Evolutionary conservation across 2,113 vertebrate species (phyloP).

Genomic region (Gavia stellata): DNA sequence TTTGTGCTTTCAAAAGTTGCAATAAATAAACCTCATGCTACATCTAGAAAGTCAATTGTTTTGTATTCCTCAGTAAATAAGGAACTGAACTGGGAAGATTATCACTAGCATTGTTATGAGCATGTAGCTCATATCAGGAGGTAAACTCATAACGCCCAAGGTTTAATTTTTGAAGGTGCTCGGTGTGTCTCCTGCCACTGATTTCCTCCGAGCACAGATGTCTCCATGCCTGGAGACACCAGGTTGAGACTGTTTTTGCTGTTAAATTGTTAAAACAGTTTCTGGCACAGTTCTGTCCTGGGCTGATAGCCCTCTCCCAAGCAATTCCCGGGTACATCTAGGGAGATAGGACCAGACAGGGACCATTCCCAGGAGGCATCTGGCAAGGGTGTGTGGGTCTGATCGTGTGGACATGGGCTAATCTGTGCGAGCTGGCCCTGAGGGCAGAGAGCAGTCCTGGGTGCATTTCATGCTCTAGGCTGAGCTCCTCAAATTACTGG

Average conservation of each 20-base stretch:
- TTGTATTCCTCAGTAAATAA: conserved; percentile 46
- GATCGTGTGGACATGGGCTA: not conserved
- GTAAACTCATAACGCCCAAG: not conserved
- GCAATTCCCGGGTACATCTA: not conserved
- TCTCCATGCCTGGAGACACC: not conserved
- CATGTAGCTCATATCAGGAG: not conserved
- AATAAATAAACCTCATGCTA: conserved; percentile 52
- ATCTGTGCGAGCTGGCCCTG: not conserved
- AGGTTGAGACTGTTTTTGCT: not conserved
- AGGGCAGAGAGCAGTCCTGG: not conserved
- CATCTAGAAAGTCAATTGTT: conserved; percentile 53
- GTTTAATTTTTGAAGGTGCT: not conserved
- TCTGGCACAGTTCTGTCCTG: not conserved
- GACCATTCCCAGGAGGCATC: not conserved
- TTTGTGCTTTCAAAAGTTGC: conserved; percentile 46
- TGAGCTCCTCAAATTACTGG: not conserved
- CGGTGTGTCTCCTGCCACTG: not conserved
- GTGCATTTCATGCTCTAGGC: not conserved
- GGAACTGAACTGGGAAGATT: not conserved
- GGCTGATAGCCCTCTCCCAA: not conserved
- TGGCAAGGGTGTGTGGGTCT: not conserved
- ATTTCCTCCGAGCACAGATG: not conserved
- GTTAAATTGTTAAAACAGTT: not conserved
- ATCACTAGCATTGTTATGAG: not conserved
- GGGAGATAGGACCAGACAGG: not conserved